phyloP scores from a whole-genome alignment of 1,140 invertebrate species.

The Whitmania pigra region DNA sequence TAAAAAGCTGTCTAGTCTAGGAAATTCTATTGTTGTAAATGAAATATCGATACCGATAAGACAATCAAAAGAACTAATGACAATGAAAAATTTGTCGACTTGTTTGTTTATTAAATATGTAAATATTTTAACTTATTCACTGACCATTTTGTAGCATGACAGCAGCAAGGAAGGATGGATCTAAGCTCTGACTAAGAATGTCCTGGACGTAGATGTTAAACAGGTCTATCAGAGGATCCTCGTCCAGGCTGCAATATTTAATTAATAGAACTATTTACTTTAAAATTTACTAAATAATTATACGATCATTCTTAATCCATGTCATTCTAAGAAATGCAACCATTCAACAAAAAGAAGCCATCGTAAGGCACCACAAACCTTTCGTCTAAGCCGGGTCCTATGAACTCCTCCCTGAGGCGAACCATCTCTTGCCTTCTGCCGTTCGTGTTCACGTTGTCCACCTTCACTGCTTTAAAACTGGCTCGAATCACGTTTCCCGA shows the following conservation, averaged over 20 bases:
- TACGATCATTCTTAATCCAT: background rate
- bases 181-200: conserved; percentile 36
- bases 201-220: conserved; percentile 41
- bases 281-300: background rate
- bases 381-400: background rate
- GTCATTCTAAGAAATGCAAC: background rate
- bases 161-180: conserved; percentile 32
- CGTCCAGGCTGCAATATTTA: conserved; percentile 31
- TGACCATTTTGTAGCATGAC: conserved; percentile 31
- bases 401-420: conserved; percentile 3
- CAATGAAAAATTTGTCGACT: no score
- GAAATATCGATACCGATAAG: no score
- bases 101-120: no score
- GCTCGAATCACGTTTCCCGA: conserved; percentile 10
- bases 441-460: conserved; percentile 8
- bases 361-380: no score
- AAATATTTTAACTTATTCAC: background rate
- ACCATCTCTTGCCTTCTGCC: conserved; percentile 13
- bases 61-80: no score
- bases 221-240: conserved; percentile 37
- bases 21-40: no score
- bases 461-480: conserved; percentile 15
- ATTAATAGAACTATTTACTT: background rate
- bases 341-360: background rate
- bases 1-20: no score